phyloP scores from a whole-genome alignment of 2,797 vertebrate species.

The Premnoplex brunnescens region DNA sequence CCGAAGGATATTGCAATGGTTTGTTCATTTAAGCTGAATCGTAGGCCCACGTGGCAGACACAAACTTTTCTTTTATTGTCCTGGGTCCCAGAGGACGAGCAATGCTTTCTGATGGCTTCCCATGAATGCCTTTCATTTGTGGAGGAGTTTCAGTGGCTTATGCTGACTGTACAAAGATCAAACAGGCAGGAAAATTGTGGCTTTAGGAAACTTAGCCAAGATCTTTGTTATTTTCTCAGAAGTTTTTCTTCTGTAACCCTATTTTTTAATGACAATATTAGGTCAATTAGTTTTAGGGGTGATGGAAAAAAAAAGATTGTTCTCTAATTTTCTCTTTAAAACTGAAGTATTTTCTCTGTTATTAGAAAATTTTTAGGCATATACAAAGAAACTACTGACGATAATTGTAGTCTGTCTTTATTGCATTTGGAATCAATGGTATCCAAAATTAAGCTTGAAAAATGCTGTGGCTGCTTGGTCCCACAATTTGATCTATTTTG shows the following conservation, averaged over 20 bases:
- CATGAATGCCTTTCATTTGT: conserved; percentile 62
- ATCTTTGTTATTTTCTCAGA: conserved; percentile 34
- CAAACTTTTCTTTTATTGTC: conserved; percentile 66
- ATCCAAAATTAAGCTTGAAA: conserved; percentile 24
- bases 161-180: conserved; percentile 64
- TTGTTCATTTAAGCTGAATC: conserved; percentile 63
- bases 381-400: conserved; percentile 25
- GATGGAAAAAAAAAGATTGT: neutral
- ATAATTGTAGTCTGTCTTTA: conserved; percentile 33
- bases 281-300: neutral
- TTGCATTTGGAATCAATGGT: conserved; percentile 34
- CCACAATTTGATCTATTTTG: neutral
- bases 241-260: conserved; percentile 39
- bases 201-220: conserved; percentile 45
- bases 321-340: conserved; percentile 2
- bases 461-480: neutral
- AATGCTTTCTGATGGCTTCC: conserved; percentile 58
- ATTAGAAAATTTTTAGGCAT: conserved; percentile 22
- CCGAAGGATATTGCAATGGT: conserved; percentile 30
- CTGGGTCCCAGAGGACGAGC: conserved; percentile 34
- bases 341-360: neutral
- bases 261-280: neutral
- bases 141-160: conserved; percentile 54
- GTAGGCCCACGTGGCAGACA: conserved; percentile 49
- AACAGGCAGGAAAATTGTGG: conserved; percentile 56